Base-by-base conservation (phyloP, 2,113 vertebrate genomes). In the Serilophus lunatus region DNA sequence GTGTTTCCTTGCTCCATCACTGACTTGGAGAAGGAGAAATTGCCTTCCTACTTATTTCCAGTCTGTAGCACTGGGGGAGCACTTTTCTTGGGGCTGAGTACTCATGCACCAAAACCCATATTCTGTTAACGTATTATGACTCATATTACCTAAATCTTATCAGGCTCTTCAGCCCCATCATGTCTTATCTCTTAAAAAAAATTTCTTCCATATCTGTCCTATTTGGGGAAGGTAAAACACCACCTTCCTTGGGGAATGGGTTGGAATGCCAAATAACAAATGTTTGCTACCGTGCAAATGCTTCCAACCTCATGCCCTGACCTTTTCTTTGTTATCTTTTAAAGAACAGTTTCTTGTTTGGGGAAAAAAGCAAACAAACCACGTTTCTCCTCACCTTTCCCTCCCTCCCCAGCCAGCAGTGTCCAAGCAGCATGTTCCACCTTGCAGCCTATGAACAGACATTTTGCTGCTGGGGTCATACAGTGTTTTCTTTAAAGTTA, bases 311-410 rank as follows among this genome's bases (percentile, higher is more conserved):
- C 70, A 1, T 23, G 26, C 35, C 2, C 42, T 77, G 86, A 83
- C 72, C 59, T 95, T 81, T 81, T 47, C 64, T 88, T 88, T 92
- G 40, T 74, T 64, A 28, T 35, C 44, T 89, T 63, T 50, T 45
- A 35, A 90, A 74, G 45, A 59, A 24, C 14, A 56, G 18, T 83
- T 86, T 50, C 68, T 88, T 66, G 5, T 59, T 8, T 28, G 24
- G 29, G 24, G 9, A 3, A 9, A 13, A 50, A 59, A 50, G 4
- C 80, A 72, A 80, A 45, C 23, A 24, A 50, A 31, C 3, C 38
- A n/a, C 14, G 10, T 22, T 87, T 10, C 7, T 5, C 54, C 42
- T 9, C 45, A 16, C 18, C 49, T 92, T 79, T 50, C 33, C 38
- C 23, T 54, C 16, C 2, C 7, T 10, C 5, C 13, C 2, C 63